A percentile compares a stretch with the other conserved stretches of the same genome.
Conservation (phyloP, 2,113 vertebrate genomes). For the Shinisaurus crocodilurus region DNA sequence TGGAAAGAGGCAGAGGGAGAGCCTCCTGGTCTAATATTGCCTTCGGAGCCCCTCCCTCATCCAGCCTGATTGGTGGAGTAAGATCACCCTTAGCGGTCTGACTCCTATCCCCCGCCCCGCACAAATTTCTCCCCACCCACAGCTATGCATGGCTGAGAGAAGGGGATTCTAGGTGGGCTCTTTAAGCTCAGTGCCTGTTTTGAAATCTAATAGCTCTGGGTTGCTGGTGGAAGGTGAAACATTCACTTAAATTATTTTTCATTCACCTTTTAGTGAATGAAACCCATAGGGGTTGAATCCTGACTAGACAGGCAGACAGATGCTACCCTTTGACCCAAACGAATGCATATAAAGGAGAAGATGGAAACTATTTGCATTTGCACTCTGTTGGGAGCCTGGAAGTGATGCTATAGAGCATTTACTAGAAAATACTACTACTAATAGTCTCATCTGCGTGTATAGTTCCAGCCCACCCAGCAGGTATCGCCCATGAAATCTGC, state of each 20-base stretch:
- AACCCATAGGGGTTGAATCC: too few species aligned
- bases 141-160: too few species aligned
- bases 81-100: too few species aligned
- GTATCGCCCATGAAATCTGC: slow-evolving; percentile 37
- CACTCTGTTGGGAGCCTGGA: not conserved
- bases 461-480: not conserved
- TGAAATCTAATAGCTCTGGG: not conserved
- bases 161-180: not conserved
- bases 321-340: not conserved
- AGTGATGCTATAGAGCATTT: not conserved
- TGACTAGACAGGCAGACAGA: too few species aligned
- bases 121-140: too few species aligned
- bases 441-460: slow-evolving; percentile 32
- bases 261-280: not conserved
- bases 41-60: too few species aligned
- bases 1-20: too few species aligned
- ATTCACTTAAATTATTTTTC: not conserved
- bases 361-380: not conserved
- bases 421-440: not conserved
- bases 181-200: not conserved
- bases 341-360: not conserved
- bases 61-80: too few species aligned
- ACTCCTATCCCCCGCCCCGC: too few species aligned
- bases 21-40: too few species aligned
- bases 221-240: not conserved